Evolutionary conservation across 2,113 vertebrate species (phyloP).

Genomic region (Labeo catla): DNA sequence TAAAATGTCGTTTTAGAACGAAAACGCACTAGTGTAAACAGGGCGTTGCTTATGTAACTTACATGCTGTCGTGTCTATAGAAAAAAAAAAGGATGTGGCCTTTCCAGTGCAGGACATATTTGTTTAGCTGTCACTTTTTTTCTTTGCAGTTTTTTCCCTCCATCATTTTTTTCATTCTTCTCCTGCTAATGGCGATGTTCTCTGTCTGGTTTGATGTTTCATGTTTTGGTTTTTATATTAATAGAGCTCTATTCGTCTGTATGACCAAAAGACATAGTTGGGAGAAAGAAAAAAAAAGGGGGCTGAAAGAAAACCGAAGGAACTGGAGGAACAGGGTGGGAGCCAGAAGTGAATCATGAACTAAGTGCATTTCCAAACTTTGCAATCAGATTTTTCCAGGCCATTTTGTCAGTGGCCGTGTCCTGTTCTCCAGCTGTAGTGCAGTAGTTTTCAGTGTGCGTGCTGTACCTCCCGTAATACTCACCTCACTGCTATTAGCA

Average conservation of each 20-base stretch:
- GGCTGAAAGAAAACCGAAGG: constrained; percentile 18
- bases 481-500: constrained; percentile 49
- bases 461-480: constrained; percentile 43
- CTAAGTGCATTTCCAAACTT: constrained; percentile 77
- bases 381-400: constrained; percentile 69
- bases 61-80: neutral
- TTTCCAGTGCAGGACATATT: neutral
- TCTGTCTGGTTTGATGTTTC: constrained; percentile 61
- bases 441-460: neutral
- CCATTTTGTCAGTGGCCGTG: constrained; percentile 61
- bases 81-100: neutral
- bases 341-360: constrained; percentile 76
- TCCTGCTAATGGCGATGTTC: constrained; percentile 49
- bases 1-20: too few relatives aligned
- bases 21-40: too few relatives aligned
- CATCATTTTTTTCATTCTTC: constrained; percentile 27
- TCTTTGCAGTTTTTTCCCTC: neutral
- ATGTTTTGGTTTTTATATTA: constrained; percentile 71
- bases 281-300: constrained; percentile 30
- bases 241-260: constrained; percentile 67
- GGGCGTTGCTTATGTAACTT: neutral
- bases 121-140: neutral
- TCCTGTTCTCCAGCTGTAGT: neutral
- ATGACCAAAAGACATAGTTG: constrained; percentile 45
- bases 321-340: constrained; percentile 54